Conservation (phyloP, 2,797 vertebrate species). For the Toxotes lorentzi region DNA sequence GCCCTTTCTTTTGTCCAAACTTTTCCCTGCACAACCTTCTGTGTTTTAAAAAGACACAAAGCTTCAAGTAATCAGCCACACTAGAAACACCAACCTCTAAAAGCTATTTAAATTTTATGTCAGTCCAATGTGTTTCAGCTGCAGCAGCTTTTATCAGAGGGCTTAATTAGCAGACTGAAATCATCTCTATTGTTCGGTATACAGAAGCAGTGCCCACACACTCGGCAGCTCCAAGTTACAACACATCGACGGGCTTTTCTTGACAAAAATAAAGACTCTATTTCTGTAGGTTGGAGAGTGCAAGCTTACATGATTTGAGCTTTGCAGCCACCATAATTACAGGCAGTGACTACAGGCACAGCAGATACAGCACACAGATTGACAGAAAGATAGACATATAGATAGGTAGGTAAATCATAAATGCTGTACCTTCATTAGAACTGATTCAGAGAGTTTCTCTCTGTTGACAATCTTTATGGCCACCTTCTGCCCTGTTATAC, state of each 20-base stretch:
- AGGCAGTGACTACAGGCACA: background rate
- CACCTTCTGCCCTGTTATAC: conserved; percentile 94
- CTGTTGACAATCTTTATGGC: conserved; percentile 96
- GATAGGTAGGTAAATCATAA: background rate
- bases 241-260: conserved; percentile 49
- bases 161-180: conserved; percentile 68
- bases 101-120: conserved; percentile 12
- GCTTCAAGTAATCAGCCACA: conserved; percentile 13
- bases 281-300: conserved; percentile 30
- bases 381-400: background rate
- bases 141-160: conserved; percentile 50
- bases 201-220: conserved; percentile 68
- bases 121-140: conserved; percentile 42
- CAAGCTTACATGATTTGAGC: conserved; percentile 17
- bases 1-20: background rate
- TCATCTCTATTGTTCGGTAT: conserved; percentile 57
- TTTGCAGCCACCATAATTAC: background rate
- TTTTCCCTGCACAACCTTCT: background rate
- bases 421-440: conserved; percentile 92
- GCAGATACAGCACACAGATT: background rate
- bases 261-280: conserved; percentile 53
- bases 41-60: conserved; percentile 6
- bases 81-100: conserved; percentile 18
- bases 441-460: conserved; percentile 94
- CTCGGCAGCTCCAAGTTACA: conserved; percentile 50